A percentile compares a stretch with the other conserved stretches of the same genome.
Evolutionary conservation across 2,113 vertebrate genomes (phyloP).

Genomic region (Opisthocomus hoazin): DNA sequence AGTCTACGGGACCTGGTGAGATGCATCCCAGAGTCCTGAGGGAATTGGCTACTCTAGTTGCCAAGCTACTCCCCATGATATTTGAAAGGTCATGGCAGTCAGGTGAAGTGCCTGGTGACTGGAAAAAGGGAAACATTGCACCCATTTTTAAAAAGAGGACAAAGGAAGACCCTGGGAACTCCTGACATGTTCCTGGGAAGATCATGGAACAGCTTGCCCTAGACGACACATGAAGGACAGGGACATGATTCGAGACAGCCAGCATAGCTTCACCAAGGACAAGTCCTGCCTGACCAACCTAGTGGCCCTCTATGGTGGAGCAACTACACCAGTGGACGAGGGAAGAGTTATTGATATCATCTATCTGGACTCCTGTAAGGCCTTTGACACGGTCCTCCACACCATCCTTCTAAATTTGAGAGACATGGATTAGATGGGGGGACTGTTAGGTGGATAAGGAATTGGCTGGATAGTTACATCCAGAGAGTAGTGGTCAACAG

Average conservation of each 20-base stretch:
- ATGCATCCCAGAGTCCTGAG: too few relatives aligned
- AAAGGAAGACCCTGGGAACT: neutral
- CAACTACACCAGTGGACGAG: neutral
- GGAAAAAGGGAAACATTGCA: neutral
- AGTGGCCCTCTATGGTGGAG: neutral
- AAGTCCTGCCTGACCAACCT: neutral
- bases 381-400: neutral
- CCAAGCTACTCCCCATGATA: neutral
- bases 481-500: neutral
- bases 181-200: neutral
- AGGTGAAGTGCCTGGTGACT: neutral
- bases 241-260: neutral
- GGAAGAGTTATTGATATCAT: neutral
- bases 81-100: neutral
- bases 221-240: neutral
- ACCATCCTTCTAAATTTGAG: neutral
- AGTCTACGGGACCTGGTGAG: accelerated
- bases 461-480: neutral
- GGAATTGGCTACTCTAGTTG: neutral
- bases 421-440: neutral
- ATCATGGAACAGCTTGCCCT: neutral
- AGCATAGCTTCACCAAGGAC: neutral
- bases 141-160: neutral
- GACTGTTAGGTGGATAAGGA: neutral
- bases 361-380: neutral